Conservation (phyloP, 2,888 invertebrate species). For the Lasioglossum leucozonium region DNA sequence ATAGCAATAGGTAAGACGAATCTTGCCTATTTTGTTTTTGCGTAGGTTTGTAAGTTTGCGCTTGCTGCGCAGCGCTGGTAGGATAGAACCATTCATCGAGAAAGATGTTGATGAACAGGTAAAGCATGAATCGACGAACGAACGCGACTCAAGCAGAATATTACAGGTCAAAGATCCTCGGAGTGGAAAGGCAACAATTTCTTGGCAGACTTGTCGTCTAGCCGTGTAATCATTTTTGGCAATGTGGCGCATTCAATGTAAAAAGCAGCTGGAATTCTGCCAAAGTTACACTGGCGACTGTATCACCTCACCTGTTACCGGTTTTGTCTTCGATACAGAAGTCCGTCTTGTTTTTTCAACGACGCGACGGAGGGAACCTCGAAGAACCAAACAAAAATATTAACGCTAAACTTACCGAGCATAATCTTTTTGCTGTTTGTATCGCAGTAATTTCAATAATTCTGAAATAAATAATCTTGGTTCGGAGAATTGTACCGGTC, state of each 20-base stretch:
- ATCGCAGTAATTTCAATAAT: no score
- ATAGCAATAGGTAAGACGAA: neutral
- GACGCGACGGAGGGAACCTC: neutral
- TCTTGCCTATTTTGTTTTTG: neutral
- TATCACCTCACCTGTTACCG: slow-evolving; percentile 75
- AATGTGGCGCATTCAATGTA: slow-evolving; percentile 57
- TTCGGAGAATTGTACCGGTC: no score
- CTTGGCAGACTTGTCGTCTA: slow-evolving; percentile 67
- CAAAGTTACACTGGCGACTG: slow-evolving; percentile 63
- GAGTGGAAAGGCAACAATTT: slow-evolving; percentile 37
- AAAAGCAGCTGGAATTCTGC: slow-evolving; percentile 74
- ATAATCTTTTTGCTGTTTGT: no score
- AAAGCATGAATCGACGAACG: neutral
- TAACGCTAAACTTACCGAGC: neutral
- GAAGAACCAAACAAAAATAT: neutral
- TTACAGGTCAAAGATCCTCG: slow-evolving; percentile 45
- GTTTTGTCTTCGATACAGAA: slow-evolving; percentile 41
- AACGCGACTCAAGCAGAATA: neutral
- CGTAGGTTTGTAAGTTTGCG: neutral
- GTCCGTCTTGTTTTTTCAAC: slow-evolving; percentile 21
- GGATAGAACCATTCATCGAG: neutral
- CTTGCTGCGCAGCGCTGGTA: neutral
- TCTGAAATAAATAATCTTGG: no score
- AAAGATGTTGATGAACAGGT: neutral
- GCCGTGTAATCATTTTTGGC: slow-evolving; percentile 77